Evolutionary conservation across 2,797 vertebrate species (phyloP), one percentile per base, ranked within the genome.

Genomic region (Schizothorax lantsangensis): DNA sequence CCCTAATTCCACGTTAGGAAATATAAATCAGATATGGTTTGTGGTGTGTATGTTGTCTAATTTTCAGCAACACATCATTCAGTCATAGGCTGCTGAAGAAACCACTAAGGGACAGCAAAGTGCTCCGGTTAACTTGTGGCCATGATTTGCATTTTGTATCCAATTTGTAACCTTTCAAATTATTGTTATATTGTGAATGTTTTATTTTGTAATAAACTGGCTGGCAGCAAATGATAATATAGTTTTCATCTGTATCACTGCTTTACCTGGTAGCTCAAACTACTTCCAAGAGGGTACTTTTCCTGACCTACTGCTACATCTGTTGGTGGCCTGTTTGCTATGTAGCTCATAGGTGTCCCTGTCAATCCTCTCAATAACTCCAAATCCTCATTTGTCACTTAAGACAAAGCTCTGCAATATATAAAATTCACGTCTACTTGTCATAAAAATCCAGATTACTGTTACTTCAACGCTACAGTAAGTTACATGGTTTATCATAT

Each of bases 201-300:
- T 43, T 72, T 72, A 21, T 72, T 40, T 38, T 71, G 68, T 71
- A 71, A 43, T 68, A 17, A 71, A 40, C 68, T 43, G 36, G 38
- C 5, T 43, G 68, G 9, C 4, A 2, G 10, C 2, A 40, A 12
- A 72, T 43, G 4, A 71, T 71, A 23, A 40, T 71, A 23, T 23
- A 26, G n/a, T 62, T 26, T 21, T 54, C 6, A 54, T 59, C 21
- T 64, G 26, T 68, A 11, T 40, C 36, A 69, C 21, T 72, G 69
- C 69, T 71, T 82, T 82, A 30, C 68, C 68, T 72, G 66, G 66
- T 57, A 83, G 54, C 81, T 83, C 21, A 83, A 83, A 17, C 47
- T 66, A 83, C 66, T 38, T 23, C 64, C 64, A 36, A 52, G 68
- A 47, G 64, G 80, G 45, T 81, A 82, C 7, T 45, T 69, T 45